Percentiles rank a stretch among this genome's conserved stretches.
These are phyloP conservation scores for Odontomachus brunneus DNA, from an alignment of 1,140 invertebrate genomes.

Conservation along the genomic window DNA sequence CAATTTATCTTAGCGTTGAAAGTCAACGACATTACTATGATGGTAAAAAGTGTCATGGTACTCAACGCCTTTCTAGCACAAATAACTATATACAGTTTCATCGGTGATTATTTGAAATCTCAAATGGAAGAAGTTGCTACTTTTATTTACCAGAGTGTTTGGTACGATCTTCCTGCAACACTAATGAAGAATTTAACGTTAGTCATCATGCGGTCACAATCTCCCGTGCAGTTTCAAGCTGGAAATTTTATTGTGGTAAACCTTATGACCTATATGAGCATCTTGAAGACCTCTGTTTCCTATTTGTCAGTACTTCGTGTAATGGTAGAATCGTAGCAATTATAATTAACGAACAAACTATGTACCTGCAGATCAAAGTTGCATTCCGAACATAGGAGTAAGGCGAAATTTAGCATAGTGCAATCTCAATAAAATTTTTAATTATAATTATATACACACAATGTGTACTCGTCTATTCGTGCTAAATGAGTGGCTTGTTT, in stretches of 20 bases:
- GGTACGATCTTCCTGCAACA: constrained; percentile 48
- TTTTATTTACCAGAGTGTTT: constrained; percentile 32
- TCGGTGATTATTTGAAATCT: constrained; percentile 59
- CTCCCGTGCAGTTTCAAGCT: constrained; percentile 40
- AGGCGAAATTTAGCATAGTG: no score
- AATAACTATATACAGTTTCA: constrained; percentile 53
- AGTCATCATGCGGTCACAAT: constrained; percentile 36
- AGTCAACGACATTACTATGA: neutral
- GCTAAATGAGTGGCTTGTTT: neutral
- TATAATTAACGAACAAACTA: no score
- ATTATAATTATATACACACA: no score
- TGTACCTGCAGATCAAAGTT: no score
- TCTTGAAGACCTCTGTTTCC: constrained; percentile 65
- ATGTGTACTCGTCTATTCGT: no score
- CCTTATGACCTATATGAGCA: constrained; percentile 63
- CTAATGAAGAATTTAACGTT: constrained; percentile 43
- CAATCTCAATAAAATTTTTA: no score
- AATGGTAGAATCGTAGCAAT: constrained; percentile 37
- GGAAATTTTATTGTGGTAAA: constrained; percentile 54
- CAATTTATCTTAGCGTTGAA: constrained; percentile 62
- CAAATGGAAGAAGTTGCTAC: constrained; percentile 58
- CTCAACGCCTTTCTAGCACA: constrained; percentile 29
- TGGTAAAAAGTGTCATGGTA: constrained; percentile 25
- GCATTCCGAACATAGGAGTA: no score
- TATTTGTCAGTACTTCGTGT: constrained; percentile 64